These are phyloP conservation scores for Cosmopolites sordidus DNA, from an alignment of 2,888 invertebrate species.

Conservation along the genomic window DNA sequence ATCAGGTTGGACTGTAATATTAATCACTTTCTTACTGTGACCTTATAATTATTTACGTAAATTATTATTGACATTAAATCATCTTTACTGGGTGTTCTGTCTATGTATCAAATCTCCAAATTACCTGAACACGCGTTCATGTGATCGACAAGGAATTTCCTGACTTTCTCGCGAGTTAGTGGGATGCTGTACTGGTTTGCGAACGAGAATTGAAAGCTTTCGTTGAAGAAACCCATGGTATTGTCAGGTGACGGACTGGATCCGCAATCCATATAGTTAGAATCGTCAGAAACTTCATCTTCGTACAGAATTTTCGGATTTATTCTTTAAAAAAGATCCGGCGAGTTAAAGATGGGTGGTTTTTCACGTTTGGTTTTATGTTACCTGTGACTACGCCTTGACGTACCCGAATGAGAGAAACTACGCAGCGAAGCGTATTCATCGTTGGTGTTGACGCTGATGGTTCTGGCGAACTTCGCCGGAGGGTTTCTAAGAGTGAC, in stretches of 20 bases:
- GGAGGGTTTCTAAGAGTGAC: not conserved
- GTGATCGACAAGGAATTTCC: constrained; percentile 69
- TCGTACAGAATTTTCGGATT: constrained; percentile 54
- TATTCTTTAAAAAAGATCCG: too few species aligned
- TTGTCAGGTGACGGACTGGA: constrained; percentile 76
- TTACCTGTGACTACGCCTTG: constrained; percentile 14
- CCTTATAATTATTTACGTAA: too few species aligned
- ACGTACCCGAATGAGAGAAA: constrained; percentile 26
- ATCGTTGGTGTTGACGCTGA: constrained; percentile 46
- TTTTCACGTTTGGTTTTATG: too few species aligned
- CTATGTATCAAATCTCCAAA: too few species aligned
- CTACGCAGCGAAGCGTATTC: constrained; percentile 44
- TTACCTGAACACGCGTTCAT: constrained; percentile 57
- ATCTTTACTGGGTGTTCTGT: too few species aligned
- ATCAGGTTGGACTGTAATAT: too few species aligned
- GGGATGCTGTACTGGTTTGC: constrained; percentile 67
- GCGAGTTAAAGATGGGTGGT: too few species aligned
- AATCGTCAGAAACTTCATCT: constrained; percentile 64
- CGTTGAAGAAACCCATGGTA: constrained; percentile 69
- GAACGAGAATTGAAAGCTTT: constrained; percentile 66
- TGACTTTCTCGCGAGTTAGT: constrained; percentile 68
- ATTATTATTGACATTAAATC: too few species aligned
- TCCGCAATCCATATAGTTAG: constrained; percentile 69
- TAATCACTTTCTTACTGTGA: too few species aligned
- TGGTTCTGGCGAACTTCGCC: constrained; percentile 44